phyloP scores from a whole-genome alignment of 2,797 vertebrate genomes.

The Steatocranus sp. region DNA sequence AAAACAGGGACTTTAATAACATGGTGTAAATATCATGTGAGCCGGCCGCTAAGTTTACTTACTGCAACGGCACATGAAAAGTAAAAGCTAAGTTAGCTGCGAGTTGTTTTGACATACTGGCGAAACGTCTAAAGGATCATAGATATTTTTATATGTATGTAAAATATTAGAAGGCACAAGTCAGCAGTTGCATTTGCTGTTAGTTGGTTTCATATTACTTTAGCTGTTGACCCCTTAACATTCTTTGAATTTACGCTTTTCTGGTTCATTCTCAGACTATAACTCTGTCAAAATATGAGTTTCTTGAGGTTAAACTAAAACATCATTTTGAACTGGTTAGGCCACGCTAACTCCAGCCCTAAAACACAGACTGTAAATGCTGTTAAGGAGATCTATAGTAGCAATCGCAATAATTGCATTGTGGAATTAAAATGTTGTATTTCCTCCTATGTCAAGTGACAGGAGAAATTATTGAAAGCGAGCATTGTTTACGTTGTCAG shows the following conservation, averaged over 20 bases:
- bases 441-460: constrained; percentile 2
- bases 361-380: not conserved
- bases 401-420: not conserved
- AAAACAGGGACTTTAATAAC: not conserved
- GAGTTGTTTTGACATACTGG: not conserved
- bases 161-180: not conserved
- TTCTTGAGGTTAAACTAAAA: not conserved
- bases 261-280: not conserved
- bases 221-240: not conserved
- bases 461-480: constrained; percentile 24
- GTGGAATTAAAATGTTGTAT: not conserved
- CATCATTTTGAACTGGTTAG: not conserved
- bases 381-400: accelerated
- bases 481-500: constrained; percentile 50
- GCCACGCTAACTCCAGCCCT: not conserved
- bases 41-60: not conserved
- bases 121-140: not conserved
- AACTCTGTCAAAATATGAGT: not conserved
- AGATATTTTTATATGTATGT: not conserved
- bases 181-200: not conserved
- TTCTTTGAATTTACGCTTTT: not conserved
- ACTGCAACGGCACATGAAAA: not conserved
- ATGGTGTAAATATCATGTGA: not conserved
- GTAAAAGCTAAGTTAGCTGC: not conserved
- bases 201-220: not conserved